Evolutionary conservation across 92 coral and sea anemone species (phyloP).

Genomic region (Plumapathes pennacea): DNA sequence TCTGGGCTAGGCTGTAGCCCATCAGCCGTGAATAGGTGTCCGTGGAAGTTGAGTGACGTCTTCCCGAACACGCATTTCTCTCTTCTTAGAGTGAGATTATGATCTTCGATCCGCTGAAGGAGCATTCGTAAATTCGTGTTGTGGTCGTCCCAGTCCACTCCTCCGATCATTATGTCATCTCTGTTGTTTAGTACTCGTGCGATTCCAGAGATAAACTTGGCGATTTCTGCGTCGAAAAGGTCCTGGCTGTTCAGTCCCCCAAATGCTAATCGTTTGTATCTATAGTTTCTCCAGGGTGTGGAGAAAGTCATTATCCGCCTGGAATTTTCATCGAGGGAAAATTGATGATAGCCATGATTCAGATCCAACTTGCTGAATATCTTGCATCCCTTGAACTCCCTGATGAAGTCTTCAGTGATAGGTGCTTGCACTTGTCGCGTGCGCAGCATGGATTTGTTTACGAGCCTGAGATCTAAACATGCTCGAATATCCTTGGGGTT

Average conservation of each 20-base stretch:
- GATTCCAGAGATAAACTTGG: slow-evolving; percentile 35
- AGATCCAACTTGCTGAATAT: slow-evolving; percentile 25
- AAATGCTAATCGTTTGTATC: slow-evolving; percentile 44
- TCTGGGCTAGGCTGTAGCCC: slow-evolving; percentile 59
- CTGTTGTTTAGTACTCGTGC: slow-evolving; percentile 50
- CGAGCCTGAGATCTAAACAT: slow-evolving; percentile 29
- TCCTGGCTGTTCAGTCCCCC: slow-evolving; percentile 61
- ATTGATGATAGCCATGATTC: slow-evolving; percentile 36
- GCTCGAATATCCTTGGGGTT: slow-evolving; percentile 48
- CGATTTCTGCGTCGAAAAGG: slow-evolving; percentile 29
- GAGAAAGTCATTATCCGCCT: slow-evolving; percentile 19
- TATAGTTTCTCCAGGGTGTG: slow-evolving; percentile 35
- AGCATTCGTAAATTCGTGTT: slow-evolving; percentile 37
- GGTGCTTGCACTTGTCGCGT: slow-evolving; percentile 57
- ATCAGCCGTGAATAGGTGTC: slow-evolving; percentile 57
- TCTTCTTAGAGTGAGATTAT: slow-evolving; percentile 41
- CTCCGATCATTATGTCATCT: slow-evolving; percentile 57
- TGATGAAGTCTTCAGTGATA: slow-evolving; percentile 43
- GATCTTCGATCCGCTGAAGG: slow-evolving; percentile 24
- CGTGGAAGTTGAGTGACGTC: slow-evolving; percentile 46
- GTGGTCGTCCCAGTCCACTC: slow-evolving; percentile 51
- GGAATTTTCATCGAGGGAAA: slow-evolving; percentile 23
- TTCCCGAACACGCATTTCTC: slow-evolving; percentile 65
- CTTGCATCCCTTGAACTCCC: slow-evolving; percentile 25
- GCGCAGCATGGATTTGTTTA: slow-evolving; percentile 30